Base-by-base conservation (phyloP, 1,140 invertebrate species). In the Psilanteris sp. region DNA sequence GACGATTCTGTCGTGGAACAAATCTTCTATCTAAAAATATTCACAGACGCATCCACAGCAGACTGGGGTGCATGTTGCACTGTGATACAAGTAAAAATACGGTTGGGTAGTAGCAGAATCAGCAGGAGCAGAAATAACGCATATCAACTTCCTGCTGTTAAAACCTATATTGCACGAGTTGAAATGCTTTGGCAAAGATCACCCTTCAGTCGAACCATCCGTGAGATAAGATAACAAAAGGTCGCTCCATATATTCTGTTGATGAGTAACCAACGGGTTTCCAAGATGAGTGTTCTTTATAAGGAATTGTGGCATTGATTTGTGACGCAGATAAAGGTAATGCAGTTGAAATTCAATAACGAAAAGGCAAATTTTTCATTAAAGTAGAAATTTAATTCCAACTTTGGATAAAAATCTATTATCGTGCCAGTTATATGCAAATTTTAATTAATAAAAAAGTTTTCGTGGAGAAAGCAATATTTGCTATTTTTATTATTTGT, bases 61-160 rank as follows among this genome's bases (percentile, higher is more conserved):
- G 43, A 48, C 43, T 52, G 37, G 44, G 43, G 61, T 64, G 54
- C 54, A 44, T 27, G 18, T 26, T 62, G 32, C 34, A 39, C 15
- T 15, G 29, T 29, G 57, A 62, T 62, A 62, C 32, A 50, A 62
- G 43, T 50, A 62, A 50, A 62, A 64, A 64, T 64, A 64, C 59
- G 46, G 36, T 31, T 44, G 46, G 39, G 20, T 32, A 26, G 44
- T 15, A 11, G n/a, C n/a, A n/a, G 59, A 31, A 64, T 27, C 55
- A 61, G 14, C 20, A 61, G 55, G 10, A 61, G 24, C 55, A 61
- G 31, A 34, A 46, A 46, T 37, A 48, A 48, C 41, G 20, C 54
- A 50, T 32, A 52, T 64, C 61, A 54, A 54, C 61, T 66, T 66
- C 61, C 46, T 66, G 61, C 61, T 52, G 46, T 52, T 43, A 37